phyloP scores from a whole-genome alignment of 2,113 vertebrate genomes.

The Shinisaurus crocodilurus region DNA sequence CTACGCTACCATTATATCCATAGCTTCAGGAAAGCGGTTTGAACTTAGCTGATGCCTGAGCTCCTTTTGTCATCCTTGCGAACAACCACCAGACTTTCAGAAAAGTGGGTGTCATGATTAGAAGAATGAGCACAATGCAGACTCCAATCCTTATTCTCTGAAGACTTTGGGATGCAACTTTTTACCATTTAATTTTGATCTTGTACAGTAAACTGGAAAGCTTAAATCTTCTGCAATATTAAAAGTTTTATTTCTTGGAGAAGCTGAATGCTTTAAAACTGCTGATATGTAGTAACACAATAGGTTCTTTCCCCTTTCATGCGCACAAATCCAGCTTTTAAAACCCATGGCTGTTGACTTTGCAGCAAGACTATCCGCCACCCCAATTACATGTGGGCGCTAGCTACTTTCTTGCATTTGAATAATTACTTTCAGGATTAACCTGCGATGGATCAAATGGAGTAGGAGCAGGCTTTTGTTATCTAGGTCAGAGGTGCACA shows the following conservation, averaged over 20 bases:
- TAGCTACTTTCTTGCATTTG: not conserved
- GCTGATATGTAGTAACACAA: not conserved
- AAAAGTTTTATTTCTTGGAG: not conserved
- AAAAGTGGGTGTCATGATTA: not conserved
- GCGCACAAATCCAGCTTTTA: not conserved
- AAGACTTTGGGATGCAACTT: not conserved
- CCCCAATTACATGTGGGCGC: not conserved
- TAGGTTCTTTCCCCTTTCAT: not conserved
- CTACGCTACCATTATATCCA: too few relatives aligned
- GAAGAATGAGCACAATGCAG: fast-evolving
- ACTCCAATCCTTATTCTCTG: not conserved
- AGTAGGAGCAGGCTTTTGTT: not conserved
- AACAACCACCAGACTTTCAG: too few relatives aligned
- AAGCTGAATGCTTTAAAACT: not conserved
- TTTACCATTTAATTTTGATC: not conserved
- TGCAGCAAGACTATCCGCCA: not conserved
- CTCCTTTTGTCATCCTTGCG: not conserved
- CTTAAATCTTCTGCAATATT: fast-evolving
- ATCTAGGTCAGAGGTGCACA: not conserved
- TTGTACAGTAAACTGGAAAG: not conserved
- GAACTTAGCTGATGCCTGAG: not conserved
- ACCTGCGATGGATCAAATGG: not conserved
- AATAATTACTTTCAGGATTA: not conserved
- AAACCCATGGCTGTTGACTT: not conserved
- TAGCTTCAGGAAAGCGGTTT: too few relatives aligned